These are phyloP conservation scores for Tipula unca DNA, from an alignment of 2,888 invertebrate species.

Conservation along the genomic window DNA sequence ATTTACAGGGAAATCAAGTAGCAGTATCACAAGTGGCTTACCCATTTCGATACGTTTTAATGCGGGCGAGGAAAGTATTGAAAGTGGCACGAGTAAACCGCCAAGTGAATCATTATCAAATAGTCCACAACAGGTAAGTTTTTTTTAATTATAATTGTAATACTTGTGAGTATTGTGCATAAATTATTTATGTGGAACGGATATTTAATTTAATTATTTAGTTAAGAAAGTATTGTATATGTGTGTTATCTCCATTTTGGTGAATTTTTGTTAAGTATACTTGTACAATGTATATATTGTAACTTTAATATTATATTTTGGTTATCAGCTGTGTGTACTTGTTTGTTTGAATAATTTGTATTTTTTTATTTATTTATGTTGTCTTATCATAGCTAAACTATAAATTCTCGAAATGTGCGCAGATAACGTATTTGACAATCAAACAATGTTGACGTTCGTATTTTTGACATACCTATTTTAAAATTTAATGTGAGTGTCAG, in stretches of 20 bases:
- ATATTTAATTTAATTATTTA: not conserved
- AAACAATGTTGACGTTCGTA: not conserved
- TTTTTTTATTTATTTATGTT: not conserved
- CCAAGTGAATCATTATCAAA: slow-evolving; percentile 37
- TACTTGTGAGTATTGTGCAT: not conserved
- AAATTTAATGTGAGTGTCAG: not conserved
- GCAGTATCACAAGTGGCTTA: slow-evolving; percentile 29
- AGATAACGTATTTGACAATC: not conserved
- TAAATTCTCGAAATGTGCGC: not conserved
- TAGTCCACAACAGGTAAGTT: slow-evolving; percentile 35
- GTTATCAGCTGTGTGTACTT: not conserved
- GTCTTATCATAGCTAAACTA: not conserved
- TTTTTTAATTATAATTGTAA: not conserved
- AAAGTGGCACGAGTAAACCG: slow-evolving; percentile 32
- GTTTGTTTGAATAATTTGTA: not conserved
- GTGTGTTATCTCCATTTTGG: not conserved
- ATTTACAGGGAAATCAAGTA: slow-evolving; percentile 10
- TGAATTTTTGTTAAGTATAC: slow-evolving; percentile 19
- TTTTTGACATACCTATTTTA: not conserved
- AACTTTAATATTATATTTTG: not conserved
- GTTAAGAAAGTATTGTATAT: not conserved
- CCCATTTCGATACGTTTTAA: slow-evolving; percentile 41
- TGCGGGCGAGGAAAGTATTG: slow-evolving; percentile 40
- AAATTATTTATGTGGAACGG: not conserved
- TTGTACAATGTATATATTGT: not conserved